Percentiles rank a stretch among this genome's conserved stretches.
Conservation (phyloP, 2,113 vertebrate species). For the Malurus cyaneus region DNA sequence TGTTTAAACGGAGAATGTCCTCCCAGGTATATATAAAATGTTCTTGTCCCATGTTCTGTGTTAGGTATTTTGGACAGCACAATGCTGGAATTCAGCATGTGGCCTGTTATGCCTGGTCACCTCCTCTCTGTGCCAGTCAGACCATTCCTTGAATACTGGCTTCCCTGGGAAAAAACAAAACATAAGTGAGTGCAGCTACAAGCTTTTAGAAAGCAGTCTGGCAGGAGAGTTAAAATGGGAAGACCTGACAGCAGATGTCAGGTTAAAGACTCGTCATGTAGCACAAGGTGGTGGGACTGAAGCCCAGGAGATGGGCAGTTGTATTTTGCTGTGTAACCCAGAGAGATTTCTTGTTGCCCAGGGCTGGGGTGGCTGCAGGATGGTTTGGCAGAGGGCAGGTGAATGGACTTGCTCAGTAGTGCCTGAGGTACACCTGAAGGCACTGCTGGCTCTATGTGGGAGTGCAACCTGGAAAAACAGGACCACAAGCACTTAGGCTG, state of each 20-base stretch:
- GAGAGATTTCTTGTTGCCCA: background rate
- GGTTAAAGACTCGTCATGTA: background rate
- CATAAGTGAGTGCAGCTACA: background rate
- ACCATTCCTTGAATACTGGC: background rate
- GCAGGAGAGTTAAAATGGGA: background rate
- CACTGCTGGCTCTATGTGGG: background rate
- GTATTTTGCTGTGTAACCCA: background rate
- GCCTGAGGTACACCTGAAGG: background rate
- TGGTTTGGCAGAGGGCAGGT: background rate
- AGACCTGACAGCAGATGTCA: background rate
- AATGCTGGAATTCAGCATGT: background rate
- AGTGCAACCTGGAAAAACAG: background rate
- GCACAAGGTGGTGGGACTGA: background rate
- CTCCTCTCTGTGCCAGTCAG: background rate
- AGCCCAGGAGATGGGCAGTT: background rate
- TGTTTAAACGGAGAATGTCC: background rate
- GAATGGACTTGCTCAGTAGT: accelerated
- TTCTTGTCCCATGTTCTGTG: background rate
- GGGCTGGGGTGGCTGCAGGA: background rate
- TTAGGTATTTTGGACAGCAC: background rate
- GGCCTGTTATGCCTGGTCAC: background rate
- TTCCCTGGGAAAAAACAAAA: background rate
- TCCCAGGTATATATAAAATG: background rate
- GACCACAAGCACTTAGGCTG: background rate
- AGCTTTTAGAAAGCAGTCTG: background rate